A percentile compares a stretch with the other conserved stretches of the same genome.
Evolutionary conservation across 53 echinoderm and acorn worm genomes (phyloP).

Genomic region (Holothuria scabra): DNA sequence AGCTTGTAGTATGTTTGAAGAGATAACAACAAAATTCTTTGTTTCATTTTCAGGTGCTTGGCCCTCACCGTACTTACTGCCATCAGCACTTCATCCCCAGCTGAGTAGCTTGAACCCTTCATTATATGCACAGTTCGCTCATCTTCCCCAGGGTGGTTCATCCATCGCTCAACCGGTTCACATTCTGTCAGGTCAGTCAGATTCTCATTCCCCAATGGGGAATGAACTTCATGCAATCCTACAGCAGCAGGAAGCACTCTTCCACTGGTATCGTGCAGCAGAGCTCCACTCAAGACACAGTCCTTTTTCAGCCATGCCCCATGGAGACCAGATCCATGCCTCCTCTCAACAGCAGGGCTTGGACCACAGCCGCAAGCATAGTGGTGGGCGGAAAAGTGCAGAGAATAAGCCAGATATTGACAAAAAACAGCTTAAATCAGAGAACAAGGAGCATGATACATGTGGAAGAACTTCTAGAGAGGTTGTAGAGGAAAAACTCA

Average conservation of each 20-base stretch:
- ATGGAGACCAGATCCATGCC: conserved; percentile 3
- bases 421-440: conserved; percentile 35
- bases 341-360: conserved; percentile 1
- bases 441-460: conserved; percentile 8
- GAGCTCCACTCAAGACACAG: conserved; percentile 22
- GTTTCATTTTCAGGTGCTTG: conserved; percentile 15
- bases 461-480: conserved; percentile 40
- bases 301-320: conserved; percentile 13
- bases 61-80: conserved; percentile 40
- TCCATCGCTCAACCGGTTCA: conserved; percentile 18
- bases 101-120: conserved; percentile 19
- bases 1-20: not conserved
- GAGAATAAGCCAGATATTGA: conserved; percentile 13
- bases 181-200: conserved; percentile 14
- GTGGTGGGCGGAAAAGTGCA: conserved; percentile 33
- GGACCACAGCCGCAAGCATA: conserved; percentile 34
- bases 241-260: conserved; percentile 34
- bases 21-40: not conserved
- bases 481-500: conserved; percentile 3
- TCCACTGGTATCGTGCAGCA: conserved; percentile 11
- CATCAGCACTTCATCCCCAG: conserved; percentile 25
- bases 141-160: conserved; percentile 1
- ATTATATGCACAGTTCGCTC: conserved; percentile 20
- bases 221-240: conserved; percentile 29
- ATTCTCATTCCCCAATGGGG: conserved; percentile 12